Evolutionary conservation across 1,140 invertebrate genomes (phyloP).

Genomic region (Charaxes varanes): DNA sequence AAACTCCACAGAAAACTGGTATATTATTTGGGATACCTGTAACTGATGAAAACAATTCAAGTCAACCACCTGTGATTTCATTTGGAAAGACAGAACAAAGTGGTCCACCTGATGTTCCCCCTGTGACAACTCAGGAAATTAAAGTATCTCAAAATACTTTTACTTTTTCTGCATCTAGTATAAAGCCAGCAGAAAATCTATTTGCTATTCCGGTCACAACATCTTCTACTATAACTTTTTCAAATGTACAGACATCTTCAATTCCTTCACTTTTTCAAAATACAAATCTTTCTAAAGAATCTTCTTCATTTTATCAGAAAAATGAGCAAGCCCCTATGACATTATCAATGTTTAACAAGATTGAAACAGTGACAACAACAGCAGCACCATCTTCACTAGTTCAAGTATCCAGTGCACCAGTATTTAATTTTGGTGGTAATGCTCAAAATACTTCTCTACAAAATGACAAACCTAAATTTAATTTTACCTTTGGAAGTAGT

Average conservation of each 20-base stretch:
- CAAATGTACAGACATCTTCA: constrained; percentile 14
- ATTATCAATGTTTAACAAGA: constrained; percentile 30
- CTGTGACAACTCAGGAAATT: constrained; percentile 2
- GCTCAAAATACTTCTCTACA: constrained; percentile 11
- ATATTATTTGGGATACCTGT: constrained; percentile 14
- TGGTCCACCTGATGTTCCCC: not conserved
- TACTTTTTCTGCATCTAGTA: constrained; percentile 12
- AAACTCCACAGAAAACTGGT: constrained; percentile 1
- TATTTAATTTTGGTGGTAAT: constrained; percentile 42
- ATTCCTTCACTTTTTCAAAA: constrained; percentile 22
- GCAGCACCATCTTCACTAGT: constrained; percentile 11
- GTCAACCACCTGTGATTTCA: not conserved
- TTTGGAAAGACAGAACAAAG: not conserved
- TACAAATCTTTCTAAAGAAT: no score
- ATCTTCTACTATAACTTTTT: constrained; percentile 13
- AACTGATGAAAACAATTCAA: constrained; percentile 2
- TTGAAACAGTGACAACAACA: constrained; percentile 21
- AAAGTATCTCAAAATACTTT: constrained; percentile 20
- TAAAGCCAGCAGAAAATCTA: constrained; percentile 4
- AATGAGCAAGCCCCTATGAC: constrained; percentile 17
- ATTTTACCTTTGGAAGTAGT: constrained; percentile 36
- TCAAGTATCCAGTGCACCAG: constrained; percentile 24
- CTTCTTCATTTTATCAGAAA: constrained; percentile 30
- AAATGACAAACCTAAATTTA: constrained; percentile 42
- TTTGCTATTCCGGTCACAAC: constrained; percentile 4